Conservation (phyloP, 2,113 vertebrate genomes). For the Cepphus grylle region DNA sequence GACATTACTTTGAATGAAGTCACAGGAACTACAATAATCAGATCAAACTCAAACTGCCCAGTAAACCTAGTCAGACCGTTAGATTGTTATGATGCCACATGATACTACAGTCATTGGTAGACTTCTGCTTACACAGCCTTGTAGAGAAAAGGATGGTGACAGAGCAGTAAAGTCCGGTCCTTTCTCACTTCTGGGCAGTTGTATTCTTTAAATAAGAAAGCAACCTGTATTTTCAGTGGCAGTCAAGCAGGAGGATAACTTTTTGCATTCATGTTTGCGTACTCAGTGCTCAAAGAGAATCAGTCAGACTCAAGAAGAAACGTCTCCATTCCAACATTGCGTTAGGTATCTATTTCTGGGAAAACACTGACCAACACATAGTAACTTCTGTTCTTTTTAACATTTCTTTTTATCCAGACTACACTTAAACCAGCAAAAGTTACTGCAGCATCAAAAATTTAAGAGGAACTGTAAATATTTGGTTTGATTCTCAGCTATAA, state of each 20-base stretch:
- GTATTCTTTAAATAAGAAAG: not conserved
- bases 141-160: not conserved
- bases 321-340: not conserved
- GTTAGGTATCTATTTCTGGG: not conserved
- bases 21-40: not conserved
- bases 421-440: not conserved
- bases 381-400: not conserved
- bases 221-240: not conserved
- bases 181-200: not conserved
- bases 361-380: not conserved
- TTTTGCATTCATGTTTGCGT: not conserved
- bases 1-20: not conserved
- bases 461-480: not conserved
- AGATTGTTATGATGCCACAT: not conserved
- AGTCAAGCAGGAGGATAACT: not conserved
- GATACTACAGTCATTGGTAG: not conserved
- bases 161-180: not conserved
- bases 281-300: not conserved
- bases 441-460: not conserved
- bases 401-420: not conserved
- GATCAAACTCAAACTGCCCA: not conserved
- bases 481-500: not conserved
- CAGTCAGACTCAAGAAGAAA: not conserved
- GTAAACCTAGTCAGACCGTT: not conserved
- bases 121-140: not conserved